Base-by-base conservation (phyloP, 2,113 vertebrate genomes). In the Gymnobelideus leadbeateri region DNA sequence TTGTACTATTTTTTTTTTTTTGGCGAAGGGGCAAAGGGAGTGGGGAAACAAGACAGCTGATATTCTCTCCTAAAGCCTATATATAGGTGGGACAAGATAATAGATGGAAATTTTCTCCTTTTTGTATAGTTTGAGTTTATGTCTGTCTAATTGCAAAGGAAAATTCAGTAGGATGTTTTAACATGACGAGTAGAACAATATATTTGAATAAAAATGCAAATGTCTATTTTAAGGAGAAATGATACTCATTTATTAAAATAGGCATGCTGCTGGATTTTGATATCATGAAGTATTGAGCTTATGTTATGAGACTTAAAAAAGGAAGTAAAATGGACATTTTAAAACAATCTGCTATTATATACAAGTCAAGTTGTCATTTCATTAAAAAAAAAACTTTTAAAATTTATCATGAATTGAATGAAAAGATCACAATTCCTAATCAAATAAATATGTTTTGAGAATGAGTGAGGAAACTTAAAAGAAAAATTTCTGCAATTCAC, bases 131-230 rank as follows among this genome's bases (percentile, higher is more conserved):
- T 46, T 54, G 52, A 91, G n/a, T 50, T 54, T 50, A 91, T 47
- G 51, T 96, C 51, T 43, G 92, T 51, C 8, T 94, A 96, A 93
- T 93, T 97, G 94, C 94, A 92, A 21, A 53, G 54, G 92, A 8
- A 51, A 68, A 43, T 21, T 47, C 43, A 19, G 37, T 49, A 53
- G 91, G 57, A 47, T 25, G 7, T 51, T 2, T 49, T 94, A n/a
- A 6, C 51, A 31, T 53, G 77, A 46, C n/a, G 26, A 51, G 14
- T 24, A 2, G 51, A 47, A 37, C 16, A 1, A 21, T 47, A 68
- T 16, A 68, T 16, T 68, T 68, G 19, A 54, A 10, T 26, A 6
- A 1, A 4, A 37, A 90, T 51, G 12, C 19, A 68, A 49, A 1
- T 47, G 25, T 31, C 55, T 28, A n/a, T 68, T 92, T 14, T 16